phyloP scores from a whole-genome alignment of 2,888 invertebrate genomes.

The Phengaris arion region DNA sequence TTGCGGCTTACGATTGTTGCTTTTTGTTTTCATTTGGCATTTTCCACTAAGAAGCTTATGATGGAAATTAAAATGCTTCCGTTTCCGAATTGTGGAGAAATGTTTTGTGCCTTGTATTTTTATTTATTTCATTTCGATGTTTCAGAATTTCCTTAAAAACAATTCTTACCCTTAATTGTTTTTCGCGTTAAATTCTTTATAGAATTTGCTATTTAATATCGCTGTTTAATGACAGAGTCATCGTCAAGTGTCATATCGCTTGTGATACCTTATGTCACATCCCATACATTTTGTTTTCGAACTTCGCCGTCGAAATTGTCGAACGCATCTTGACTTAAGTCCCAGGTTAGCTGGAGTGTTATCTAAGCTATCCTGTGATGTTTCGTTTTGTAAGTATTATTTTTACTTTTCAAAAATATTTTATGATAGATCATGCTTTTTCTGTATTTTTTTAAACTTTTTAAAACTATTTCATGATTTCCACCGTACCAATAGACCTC shows the following conservation, averaged over 20 bases:
- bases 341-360: too few species aligned
- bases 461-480: not conserved
- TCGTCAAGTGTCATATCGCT: too few species aligned
- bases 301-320: too few species aligned
- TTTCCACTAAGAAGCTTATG: conserved; percentile 19
- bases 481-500: not conserved
- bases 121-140: not conserved
- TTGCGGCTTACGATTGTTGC: conserved; percentile 15
- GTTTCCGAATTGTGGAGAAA: not conserved
- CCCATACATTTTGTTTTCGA: too few species aligned
- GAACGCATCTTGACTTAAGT: too few species aligned
- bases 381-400: too few species aligned
- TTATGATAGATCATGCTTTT: too few species aligned
- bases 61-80: conserved; percentile 24
- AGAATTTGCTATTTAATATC: not conserved
- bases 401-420: too few species aligned
- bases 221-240: not conserved
- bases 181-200: not conserved
- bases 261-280: too few species aligned
- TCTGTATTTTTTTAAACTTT: too few species aligned
- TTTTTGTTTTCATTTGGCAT: conserved; percentile 22
- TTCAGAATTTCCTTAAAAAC: not conserved
- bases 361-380: too few species aligned
- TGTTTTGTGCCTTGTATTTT: not conserved
- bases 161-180: not conserved